Conservation (phyloP, 1,140 invertebrate genomes). For the Aphaenogaster ashmeadi region DNA sequence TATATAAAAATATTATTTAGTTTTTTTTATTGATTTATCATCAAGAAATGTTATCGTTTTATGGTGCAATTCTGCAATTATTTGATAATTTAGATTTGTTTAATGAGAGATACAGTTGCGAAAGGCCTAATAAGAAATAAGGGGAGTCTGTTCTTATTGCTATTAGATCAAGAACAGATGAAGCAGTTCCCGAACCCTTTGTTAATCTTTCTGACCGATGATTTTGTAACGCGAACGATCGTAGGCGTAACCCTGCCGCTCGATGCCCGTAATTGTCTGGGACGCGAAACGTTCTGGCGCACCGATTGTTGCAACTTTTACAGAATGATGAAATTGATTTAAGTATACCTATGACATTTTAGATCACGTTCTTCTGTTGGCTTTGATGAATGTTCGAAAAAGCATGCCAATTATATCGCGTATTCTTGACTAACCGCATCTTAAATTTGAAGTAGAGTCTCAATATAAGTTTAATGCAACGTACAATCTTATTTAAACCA, state of each 20-base stretch:
- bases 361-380: constrained; percentile 16
- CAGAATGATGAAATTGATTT: constrained; percentile 70
- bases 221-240: constrained; percentile 77
- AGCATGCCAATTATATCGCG: not conserved
- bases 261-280: constrained; percentile 76
- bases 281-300: constrained; percentile 66
- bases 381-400: constrained; percentile 17
- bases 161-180: constrained; percentile 70
- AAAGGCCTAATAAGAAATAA: constrained; percentile 43
- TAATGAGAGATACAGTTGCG: constrained; percentile 32
- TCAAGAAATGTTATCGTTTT: not conserved
- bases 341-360: constrained; percentile 58
- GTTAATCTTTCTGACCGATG: constrained; percentile 73
- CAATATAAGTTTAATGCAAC: not conserved
- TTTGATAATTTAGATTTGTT: constrained; percentile 42
- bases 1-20: constrained; percentile 2
- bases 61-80: constrained; percentile 16
- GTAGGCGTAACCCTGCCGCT: constrained; percentile 76
- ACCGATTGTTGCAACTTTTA: constrained; percentile 75
- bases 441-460: not conserved
- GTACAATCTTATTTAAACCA: not conserved
- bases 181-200: constrained; percentile 73
- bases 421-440: not conserved
- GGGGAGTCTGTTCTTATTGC: constrained; percentile 64
- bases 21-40: constrained; percentile 4